Base-by-base conservation (phyloP, 2,113 vertebrate genomes). In the Gallinago paraguaiae region DNA sequence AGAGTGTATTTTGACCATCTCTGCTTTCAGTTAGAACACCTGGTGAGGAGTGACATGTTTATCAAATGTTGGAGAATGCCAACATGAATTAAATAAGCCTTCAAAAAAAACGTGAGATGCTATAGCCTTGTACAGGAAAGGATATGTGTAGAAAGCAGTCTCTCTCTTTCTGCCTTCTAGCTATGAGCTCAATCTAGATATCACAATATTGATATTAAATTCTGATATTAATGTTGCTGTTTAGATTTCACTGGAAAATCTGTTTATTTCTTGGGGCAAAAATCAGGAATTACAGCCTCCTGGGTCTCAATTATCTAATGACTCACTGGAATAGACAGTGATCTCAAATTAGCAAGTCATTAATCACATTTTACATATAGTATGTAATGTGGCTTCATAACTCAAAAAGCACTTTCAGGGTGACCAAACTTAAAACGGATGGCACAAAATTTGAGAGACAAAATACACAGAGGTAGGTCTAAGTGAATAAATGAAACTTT, bases 71-170 rank as follows among this genome's bases (percentile, higher is more conserved):
- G 97, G 92, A 91, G 95, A 93, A 97, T 97, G 97, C 97, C 94
- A 98, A 94, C 96, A 96, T 94, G 90, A 95, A 98, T 98, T 97
- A 98, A 98, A 97, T 93, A 97, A 95, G 90, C 92, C 90, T 98
- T 97, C 81, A 97, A 88, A 96, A 96, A 96, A 97, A 90, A 72
- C 13, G 18, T 89, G 91, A 95, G 96, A 98, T 92, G 75, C 88
- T 96, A 74, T 79, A 94, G 82, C 82, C 82, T 93, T 95, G 50
- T 74, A 63, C 39, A 86, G 86, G 63, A 95, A 97, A 93, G 69
- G 56, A 71, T 92, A 65, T 76, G 90, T 85, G 82, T 88, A 95
- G 77, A 96, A 95, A 90, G 90, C 80, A 90, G 92, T 92, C 80
- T 96, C 82, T 93, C 54, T 87, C 86, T 95, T 82, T 91, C 84